Evolutionary conservation across 2,113 vertebrate genomes (phyloP).

Genomic region (Macaca mulatta): DNA sequence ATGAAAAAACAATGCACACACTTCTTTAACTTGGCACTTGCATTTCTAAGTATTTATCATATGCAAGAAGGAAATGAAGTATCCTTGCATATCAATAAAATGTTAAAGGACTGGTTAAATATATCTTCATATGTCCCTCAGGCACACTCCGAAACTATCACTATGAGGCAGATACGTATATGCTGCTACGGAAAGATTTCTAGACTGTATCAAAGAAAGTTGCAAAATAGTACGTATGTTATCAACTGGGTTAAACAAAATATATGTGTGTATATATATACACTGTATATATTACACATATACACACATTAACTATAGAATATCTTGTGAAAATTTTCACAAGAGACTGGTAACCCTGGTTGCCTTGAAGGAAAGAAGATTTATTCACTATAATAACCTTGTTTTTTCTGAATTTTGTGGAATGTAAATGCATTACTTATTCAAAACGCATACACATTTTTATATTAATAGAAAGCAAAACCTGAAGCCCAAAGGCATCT

Average conservation of each 20-base stretch:
- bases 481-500: not conserved
- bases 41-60: not conserved
- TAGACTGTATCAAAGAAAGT: not conserved
- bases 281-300: not conserved
- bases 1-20: not conserved
- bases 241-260: not conserved
- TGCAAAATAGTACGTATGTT: not conserved
- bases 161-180: not conserved
- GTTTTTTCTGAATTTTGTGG: not conserved
- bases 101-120: not conserved
- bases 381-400: not conserved
- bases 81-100: not conserved
- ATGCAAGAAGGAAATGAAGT: not conserved
- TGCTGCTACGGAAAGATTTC: not conserved
- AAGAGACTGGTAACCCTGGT: conserved; percentile 6
- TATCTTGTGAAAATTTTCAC: not conserved
- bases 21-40: not conserved
- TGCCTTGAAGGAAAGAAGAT: not conserved
- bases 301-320: not conserved
- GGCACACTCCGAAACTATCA: conserved; percentile 3
- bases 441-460: not conserved
- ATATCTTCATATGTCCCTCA: not conserved
- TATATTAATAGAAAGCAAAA: not conserved
- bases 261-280: not conserved
- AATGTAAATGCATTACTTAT: not conserved